Conservation (phyloP, 2,113 vertebrate genomes). For the Strigops habroptila region DNA sequence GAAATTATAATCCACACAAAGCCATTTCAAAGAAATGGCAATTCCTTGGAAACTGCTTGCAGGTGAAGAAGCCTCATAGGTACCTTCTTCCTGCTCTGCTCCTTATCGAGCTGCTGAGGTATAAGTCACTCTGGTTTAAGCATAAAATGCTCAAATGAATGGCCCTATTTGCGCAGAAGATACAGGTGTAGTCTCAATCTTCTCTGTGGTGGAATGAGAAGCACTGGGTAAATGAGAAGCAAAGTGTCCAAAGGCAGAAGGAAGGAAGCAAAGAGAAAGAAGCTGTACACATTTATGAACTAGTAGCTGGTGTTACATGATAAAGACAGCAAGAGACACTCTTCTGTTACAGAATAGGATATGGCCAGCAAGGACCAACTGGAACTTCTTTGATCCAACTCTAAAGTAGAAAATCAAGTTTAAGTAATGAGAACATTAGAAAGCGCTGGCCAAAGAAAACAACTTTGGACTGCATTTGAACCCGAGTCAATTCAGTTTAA, state of each 20-base stretch:
- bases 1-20: background rate
- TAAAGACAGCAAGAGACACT: background rate
- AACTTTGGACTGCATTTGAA: background rate
- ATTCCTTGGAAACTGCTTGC: background rate
- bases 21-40: background rate
- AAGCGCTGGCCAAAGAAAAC: background rate
- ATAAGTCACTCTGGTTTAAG: background rate
- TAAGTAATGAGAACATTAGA: background rate
- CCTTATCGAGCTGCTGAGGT: background rate
- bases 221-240: background rate
- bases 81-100: background rate
- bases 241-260: background rate
- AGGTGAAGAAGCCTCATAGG: background rate
- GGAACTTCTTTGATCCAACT: background rate
- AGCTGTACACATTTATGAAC: background rate
- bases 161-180: background rate
- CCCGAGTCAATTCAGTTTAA: background rate
- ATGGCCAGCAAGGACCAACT: background rate
- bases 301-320: background rate
- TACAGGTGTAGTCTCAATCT: rapidly evolving
- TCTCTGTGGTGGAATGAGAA: background rate
- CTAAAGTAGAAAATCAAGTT: background rate
- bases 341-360: background rate
- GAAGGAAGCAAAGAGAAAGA: background rate
- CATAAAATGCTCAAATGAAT: background rate